phyloP scores from a whole-genome alignment of 1,140 invertebrate genomes.

The Polypedilum pembai region DNA sequence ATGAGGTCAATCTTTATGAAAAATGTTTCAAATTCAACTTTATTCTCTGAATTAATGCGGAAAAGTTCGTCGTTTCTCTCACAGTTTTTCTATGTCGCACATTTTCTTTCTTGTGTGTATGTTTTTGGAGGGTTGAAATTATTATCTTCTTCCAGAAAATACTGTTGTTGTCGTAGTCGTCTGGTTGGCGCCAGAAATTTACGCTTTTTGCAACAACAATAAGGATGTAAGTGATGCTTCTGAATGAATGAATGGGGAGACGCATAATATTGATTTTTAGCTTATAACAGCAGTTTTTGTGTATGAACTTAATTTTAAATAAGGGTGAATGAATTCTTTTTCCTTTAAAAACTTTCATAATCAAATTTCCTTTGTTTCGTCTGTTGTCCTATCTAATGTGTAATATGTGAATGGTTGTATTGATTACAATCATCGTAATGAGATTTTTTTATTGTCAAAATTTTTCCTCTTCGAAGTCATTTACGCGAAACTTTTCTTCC shows the following conservation, averaged over 20 bases:
- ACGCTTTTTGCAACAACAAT: constrained; percentile 9
- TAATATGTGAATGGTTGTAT: no score
- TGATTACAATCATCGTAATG: no score
- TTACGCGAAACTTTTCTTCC: no score
- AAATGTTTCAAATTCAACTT: not conserved
- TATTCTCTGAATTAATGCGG: not conserved
- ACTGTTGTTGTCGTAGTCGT: not conserved
- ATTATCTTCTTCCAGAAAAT: not conserved
- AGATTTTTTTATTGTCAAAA: no score
- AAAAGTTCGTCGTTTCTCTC: not conserved
- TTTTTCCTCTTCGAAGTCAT: no score
- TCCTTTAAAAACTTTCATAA: no score
- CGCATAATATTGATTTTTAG: not conserved
- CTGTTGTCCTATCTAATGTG: no score
- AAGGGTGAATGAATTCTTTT: no score
- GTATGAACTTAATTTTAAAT: no score
- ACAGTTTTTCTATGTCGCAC: not conserved
- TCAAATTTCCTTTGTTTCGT: no score
- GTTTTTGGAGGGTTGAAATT: not conserved
- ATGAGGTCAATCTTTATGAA: constrained; percentile 15
- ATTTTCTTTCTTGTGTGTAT: not conserved
- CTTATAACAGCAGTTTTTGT: no score
- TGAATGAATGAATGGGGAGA: not conserved
- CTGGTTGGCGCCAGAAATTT: not conserved
- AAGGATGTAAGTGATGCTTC: not conserved